Evolutionary conservation across 2,113 vertebrate species (phyloP), one percentile per base, ranked within the genome.

Genomic region (Chionis minor): DNA sequence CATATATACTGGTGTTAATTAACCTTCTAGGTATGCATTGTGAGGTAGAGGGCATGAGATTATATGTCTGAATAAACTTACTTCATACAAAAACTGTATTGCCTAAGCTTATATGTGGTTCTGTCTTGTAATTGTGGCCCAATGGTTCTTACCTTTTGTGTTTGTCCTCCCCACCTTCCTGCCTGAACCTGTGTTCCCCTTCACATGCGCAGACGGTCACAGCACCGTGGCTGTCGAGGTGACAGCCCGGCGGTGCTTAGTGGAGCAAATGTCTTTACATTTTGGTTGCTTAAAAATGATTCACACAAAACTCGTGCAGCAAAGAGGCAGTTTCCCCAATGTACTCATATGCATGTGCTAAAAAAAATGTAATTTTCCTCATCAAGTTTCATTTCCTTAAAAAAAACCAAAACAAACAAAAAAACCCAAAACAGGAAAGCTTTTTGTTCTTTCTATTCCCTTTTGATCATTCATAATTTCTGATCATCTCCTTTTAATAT

Each of bases 401-500:
- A 51, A 70, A 45, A 69, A 78, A 69, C n/a, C n/a, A 63, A 30
- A 24, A 18, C 32, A 27, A 27, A 35, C 22, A 18, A 51, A 23
- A 12, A 49, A 42, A 40, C 38, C 38, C 38, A 8, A 38, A 38
- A 38, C 38, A 26, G 16, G 16, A 62, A 86, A 81, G 23, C 8
- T 63, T 89, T 91, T 84, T 84, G 38, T 91, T 90, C 13, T 66
- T 94, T 52, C 23, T 40, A 0, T 78, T 96, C 40, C 21, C 44
- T 85, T 96, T 91, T 92, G 52, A 91, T 92, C 59, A 74, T 69
- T 86, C 14, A 2, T 86, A 72, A 74, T 95, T 93, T 95, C 69
- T 91, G 75, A 75, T 92, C 23, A 35, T 96, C 52, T 94, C 17
- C 54, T 95, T 93, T 93, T 88, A 63, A 63, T 94, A 85, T 86